phyloP scores from a whole-genome alignment of 53 echinoderm and acorn worm species.

The Glandiceps talaboti region DNA sequence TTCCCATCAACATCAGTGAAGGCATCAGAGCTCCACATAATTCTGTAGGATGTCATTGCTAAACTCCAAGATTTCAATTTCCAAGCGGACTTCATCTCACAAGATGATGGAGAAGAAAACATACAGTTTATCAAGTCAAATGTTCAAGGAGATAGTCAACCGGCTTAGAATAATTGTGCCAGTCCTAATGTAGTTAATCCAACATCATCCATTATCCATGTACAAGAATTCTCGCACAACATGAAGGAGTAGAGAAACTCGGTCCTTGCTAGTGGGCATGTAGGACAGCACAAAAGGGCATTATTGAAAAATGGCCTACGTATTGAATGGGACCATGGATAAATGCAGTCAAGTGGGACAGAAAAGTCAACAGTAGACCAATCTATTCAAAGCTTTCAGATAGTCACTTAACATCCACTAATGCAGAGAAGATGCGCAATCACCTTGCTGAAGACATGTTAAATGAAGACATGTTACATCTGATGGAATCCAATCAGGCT shows the following conservation, averaged over 20 bases:
- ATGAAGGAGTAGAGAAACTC: constrained; percentile 14
- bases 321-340: constrained; percentile 15
- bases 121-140: constrained; percentile 12
- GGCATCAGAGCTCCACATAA: constrained; percentile 10
- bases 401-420: background rate
- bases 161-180: background rate
- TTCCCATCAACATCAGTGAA: constrained; percentile 10
- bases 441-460: constrained; percentile 19
- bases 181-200: constrained; percentile 9
- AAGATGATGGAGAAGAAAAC: constrained; percentile 11
- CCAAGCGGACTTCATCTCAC: constrained; percentile 1
- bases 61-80: constrained; percentile 4
- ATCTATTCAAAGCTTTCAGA: constrained; percentile 13
- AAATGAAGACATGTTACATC: constrained; percentile 7
- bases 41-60: constrained; percentile 8
- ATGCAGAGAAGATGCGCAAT: constrained; percentile 17
- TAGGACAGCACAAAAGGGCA: constrained; percentile 3
- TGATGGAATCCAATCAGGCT: constrained; percentile 8
- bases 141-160: background rate
- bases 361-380: constrained; percentile 11
- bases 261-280: constrained; percentile 14
- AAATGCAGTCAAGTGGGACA: constrained; percentile 13
- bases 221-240: constrained; percentile 19
- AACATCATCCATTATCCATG: background rate
- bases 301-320: background rate